phyloP scores from a whole-genome alignment of 2,797 vertebrate species.

The Myotis pilosus region DNA sequence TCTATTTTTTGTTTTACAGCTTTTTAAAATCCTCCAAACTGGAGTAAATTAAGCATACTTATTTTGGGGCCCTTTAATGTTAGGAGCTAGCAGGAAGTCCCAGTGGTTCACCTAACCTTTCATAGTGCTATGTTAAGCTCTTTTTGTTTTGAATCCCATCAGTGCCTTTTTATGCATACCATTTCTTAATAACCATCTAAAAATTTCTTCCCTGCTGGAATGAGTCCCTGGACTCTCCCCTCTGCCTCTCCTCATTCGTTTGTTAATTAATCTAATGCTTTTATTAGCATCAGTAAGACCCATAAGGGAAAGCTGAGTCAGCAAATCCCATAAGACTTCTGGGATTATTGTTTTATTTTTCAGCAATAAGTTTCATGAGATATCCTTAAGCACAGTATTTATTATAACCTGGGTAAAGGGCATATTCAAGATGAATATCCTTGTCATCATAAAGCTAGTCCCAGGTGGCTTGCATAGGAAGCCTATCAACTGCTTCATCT shows the following conservation, averaged over 20 bases:
- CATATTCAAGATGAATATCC: background rate
- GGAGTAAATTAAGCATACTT: background rate
- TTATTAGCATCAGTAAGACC: conserved; percentile 11
- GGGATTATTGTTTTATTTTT: background rate
- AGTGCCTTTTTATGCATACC: background rate
- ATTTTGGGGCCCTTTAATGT: background rate
- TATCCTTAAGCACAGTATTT: background rate
- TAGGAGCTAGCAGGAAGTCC: background rate
- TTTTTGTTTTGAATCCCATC: background rate
- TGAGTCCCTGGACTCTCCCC: background rate
- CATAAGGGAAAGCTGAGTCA: background rate
- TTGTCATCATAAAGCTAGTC: background rate
- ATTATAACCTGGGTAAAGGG: background rate
- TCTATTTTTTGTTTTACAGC: background rate
- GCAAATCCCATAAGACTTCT: background rate
- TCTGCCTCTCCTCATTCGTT: background rate
- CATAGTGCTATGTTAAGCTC: background rate
- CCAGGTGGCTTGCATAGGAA: background rate
- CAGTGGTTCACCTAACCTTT: background rate
- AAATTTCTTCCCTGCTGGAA: background rate
- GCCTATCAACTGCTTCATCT: background rate
- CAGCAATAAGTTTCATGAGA: background rate
- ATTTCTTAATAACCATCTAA: background rate
- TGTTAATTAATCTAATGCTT: background rate
- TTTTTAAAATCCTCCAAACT: background rate